These are phyloP conservation scores for Takifugu ocellatus DNA, from an alignment of 2,797 vertebrate genomes.

Conservation along the genomic window DNA sequence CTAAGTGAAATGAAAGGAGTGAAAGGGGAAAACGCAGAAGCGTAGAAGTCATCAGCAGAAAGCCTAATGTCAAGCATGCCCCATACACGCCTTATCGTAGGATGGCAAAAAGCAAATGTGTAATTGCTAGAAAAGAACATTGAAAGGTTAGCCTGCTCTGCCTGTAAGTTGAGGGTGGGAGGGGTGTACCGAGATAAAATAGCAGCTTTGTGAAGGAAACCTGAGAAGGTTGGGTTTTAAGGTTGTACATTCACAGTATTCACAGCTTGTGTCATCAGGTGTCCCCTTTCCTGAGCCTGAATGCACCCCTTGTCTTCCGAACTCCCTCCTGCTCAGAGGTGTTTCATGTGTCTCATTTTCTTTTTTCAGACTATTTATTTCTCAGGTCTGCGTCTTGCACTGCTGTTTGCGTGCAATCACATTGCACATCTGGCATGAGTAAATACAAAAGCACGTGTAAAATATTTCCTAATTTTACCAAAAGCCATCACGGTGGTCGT, in stretches of 20 bases:
- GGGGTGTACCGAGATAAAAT: slow-evolving; percentile 51
- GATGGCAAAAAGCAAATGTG: slow-evolving; percentile 30
- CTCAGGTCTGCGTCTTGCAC: slow-evolving; percentile 9
- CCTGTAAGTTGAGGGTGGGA: slow-evolving; percentile 43
- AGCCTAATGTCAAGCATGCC: slow-evolving; percentile 19
- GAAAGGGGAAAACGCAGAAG: slow-evolving; percentile 46
- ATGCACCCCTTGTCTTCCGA: slow-evolving; percentile 59
- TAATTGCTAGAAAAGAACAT: slow-evolving; percentile 30
- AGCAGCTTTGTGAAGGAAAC: slow-evolving; percentile 67
- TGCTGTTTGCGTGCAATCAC: slow-evolving; percentile 25
- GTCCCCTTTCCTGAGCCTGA: slow-evolving; percentile 46
- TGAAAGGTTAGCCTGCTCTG: slow-evolving; percentile 33
- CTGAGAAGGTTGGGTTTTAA: slow-evolving; percentile 49
- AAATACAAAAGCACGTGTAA: slow-evolving; percentile 33
- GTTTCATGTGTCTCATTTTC: slow-evolving; percentile 17
- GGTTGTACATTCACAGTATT: slow-evolving; percentile 51
- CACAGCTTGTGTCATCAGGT: slow-evolving; percentile 55
- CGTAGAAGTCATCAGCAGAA: slow-evolving; percentile 9
- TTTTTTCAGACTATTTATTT: background rate
- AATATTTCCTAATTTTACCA: slow-evolving; percentile 35
- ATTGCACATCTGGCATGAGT: slow-evolving; percentile 23
- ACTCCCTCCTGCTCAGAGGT: slow-evolving; percentile 25
- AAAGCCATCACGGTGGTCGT: slow-evolving; percentile 25
- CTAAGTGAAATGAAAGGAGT: slow-evolving; percentile 55
- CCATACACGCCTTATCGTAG: slow-evolving; percentile 33